These are phyloP conservation scores for Cactoblastis cactorum DNA, from an alignment of 2,888 invertebrate species.

Conservation along the genomic window DNA sequence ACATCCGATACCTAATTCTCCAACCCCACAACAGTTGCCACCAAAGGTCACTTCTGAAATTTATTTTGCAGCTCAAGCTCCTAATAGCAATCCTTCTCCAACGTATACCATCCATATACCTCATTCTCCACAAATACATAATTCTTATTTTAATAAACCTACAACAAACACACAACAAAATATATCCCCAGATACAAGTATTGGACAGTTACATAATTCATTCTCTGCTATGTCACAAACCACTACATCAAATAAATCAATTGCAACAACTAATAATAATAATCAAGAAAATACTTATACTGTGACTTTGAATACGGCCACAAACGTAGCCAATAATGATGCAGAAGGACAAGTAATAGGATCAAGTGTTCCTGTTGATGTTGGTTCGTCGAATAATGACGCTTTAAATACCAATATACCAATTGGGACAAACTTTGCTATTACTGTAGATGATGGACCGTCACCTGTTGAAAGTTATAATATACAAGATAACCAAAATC, in stretches of 20 bases:
- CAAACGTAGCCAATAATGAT: constrained; percentile 52
- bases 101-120: constrained; percentile 67
- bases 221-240: constrained; percentile 37
- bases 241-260: constrained; percentile 45
- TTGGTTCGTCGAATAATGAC: constrained; percentile 44
- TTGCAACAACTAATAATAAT: constrained; percentile 33
- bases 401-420: constrained; percentile 68
- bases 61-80: constrained; percentile 68
- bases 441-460: constrained; percentile 66
- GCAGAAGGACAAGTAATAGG: constrained; percentile 56
- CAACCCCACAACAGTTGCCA: constrained; percentile 45
- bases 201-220: constrained; percentile 31
- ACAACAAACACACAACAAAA: constrained; percentile 27
- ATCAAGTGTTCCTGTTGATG: constrained; percentile 57
- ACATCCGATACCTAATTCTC: constrained; percentile 54
- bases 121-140: constrained; percentile 29
- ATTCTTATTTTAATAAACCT: constrained; percentile 32
- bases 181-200: constrained; percentile 21
- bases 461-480: constrained; percentile 48
- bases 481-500: constrained; percentile 43
- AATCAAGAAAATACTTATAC: constrained; percentile 54
- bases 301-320: constrained; percentile 60
- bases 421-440: constrained; percentile 72
- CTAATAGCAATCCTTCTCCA: constrained; percentile 55
- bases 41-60: constrained; percentile 74